Percentiles rank a stretch among this genome's conserved stretches.
These are phyloP conservation scores for Cartodere bifasciata DNA, from an alignment of 2,888 invertebrate genomes.

Conservation along the genomic window DNA sequence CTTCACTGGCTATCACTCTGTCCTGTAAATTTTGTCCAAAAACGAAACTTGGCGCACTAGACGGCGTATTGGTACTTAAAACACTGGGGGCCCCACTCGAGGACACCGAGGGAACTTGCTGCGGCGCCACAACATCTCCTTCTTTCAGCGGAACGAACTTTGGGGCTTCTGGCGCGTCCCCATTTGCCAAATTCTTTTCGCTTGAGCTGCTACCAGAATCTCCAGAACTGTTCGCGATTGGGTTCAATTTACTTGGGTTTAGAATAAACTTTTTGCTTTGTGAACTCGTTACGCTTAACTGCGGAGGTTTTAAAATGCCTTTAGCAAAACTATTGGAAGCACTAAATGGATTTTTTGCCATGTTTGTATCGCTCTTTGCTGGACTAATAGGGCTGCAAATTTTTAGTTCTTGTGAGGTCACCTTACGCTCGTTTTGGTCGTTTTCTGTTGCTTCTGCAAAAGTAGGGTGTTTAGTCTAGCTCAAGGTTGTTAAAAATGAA, in stretches of 20 bases:
- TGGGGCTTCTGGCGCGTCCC: conserved; percentile 27
- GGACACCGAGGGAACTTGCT: too few relatives aligned
- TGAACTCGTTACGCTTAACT: conserved; percentile 19
- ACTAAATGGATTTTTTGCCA: conserved; percentile 21
- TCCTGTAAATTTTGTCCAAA: conserved; percentile 88
- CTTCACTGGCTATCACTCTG: conserved; percentile 49
- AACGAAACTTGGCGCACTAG: conserved; percentile 46
- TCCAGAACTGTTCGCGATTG: conserved; percentile 20
- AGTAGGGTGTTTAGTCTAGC: conserved; percentile 10
- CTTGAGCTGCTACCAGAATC: conserved; percentile 17
- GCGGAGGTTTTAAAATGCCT: conserved; percentile 25
- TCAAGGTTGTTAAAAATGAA: not conserved
- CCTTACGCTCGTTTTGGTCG: conserved; percentile 15
- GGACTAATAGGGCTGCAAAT: conserved; percentile 20
- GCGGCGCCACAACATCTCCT: too few relatives aligned
- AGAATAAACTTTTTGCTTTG: conserved; percentile 22
- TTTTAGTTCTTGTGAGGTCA: conserved; percentile 20
- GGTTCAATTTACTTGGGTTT: conserved; percentile 32
- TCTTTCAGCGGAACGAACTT: conserved; percentile 33
- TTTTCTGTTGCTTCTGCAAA: conserved; percentile 24
- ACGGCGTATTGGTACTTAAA: conserved; percentile 12
- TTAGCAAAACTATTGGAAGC: conserved; percentile 16
- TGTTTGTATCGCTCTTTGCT: conserved; percentile 15
- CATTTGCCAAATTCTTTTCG: conserved; percentile 23
- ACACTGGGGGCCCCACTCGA: too few relatives aligned